Base-by-base conservation (phyloP, 2,888 invertebrate genomes). In the Sphinx pinastri region DNA sequence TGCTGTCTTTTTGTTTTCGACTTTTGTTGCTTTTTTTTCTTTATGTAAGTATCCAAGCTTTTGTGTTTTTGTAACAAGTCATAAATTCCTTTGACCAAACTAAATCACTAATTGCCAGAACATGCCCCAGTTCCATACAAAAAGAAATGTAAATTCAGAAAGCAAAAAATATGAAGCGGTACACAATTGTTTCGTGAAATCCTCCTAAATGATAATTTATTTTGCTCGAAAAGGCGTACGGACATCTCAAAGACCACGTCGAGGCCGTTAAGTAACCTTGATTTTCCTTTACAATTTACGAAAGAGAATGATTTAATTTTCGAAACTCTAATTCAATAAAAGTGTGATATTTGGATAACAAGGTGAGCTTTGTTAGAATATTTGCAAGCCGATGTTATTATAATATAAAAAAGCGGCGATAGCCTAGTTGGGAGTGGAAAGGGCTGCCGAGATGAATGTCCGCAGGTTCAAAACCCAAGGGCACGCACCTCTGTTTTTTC, bases 161-260 rank as follows among this genome's bases (percentile, higher is more conserved):
- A 54, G 67, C 25, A 52, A 31, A 52, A 67, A 51, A 54, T 67
- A 68, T 19, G 38, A 31, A 13, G 11, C 51, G 0, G 8, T 25
- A 12, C 16, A 54, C 67, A 67, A 67, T 59, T 59, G 58, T 51
- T 59, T 12, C 16, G n/a, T 52, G 38, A 51, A 19, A 69, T 51
- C 58, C 49, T 58, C 14, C 19, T 51, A 68, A 68, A 68, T 68
- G 57, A 68, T 68, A 68, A 58, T 68, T 58, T 58, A 68, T 68
- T 68, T 57, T 55, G 19, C 68, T 55, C 47, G 8, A 63, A 25
- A 68, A 57, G 11, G 47, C 57, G 45, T 19, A 14, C 49, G 49
- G 60, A 25, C 69, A 31, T 55, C 49, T 19, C 38, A 69, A 54
- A 69, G 55, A 55, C 55, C 54, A 63, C 63, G 49, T 55, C 54